A percentile compares a stretch with the other conserved stretches of the same genome.
These are phyloP conservation scores for Epinotia nisella DNA, from an alignment of 2,888 invertebrate species.

Conservation along the genomic window DNA sequence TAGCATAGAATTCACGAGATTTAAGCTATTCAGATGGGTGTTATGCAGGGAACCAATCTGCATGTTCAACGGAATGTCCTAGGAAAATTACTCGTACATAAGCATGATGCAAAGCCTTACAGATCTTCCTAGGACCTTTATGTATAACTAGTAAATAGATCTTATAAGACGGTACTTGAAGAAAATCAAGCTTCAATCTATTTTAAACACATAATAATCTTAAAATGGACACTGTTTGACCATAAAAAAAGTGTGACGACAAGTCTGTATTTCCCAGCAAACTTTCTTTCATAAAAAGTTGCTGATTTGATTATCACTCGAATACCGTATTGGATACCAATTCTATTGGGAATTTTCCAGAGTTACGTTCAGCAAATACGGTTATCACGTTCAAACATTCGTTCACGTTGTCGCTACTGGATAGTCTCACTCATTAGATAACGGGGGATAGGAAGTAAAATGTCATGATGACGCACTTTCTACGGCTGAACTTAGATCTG, in stretches of 20 bases:
- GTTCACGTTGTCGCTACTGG: slow-evolving; percentile 50
- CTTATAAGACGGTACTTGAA: neutral
- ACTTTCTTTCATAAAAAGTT: too few relatives aligned
- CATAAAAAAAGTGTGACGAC: too few relatives aligned
- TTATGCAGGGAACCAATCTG: slow-evolving; percentile 15
- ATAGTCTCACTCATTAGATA: slow-evolving; percentile 52
- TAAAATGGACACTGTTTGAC: too few relatives aligned
- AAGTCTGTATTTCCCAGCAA: too few relatives aligned
- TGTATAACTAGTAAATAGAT: neutral
- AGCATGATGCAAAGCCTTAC: neutral
- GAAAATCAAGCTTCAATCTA: too few relatives aligned
- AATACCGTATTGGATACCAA: neutral
- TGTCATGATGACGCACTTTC: slow-evolving; percentile 37
- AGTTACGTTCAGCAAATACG: slow-evolving; percentile 52
- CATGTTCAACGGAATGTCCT: slow-evolving; percentile 19
- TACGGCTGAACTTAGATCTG: slow-evolving; percentile 44
- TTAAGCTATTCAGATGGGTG: slow-evolving; percentile 21
- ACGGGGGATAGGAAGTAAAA: slow-evolving; percentile 47
- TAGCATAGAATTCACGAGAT: slow-evolving; percentile 3
- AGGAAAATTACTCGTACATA: slow-evolving; percentile 2
- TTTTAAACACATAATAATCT: too few relatives aligned
- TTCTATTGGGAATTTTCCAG: slow-evolving; percentile 55
- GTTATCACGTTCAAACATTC: slow-evolving; percentile 57
- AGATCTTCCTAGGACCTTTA: neutral
- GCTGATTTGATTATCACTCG: too few relatives aligned